Conservation (phyloP, 2,888 invertebrate genomes). For the Melanargia galathea region DNA sequence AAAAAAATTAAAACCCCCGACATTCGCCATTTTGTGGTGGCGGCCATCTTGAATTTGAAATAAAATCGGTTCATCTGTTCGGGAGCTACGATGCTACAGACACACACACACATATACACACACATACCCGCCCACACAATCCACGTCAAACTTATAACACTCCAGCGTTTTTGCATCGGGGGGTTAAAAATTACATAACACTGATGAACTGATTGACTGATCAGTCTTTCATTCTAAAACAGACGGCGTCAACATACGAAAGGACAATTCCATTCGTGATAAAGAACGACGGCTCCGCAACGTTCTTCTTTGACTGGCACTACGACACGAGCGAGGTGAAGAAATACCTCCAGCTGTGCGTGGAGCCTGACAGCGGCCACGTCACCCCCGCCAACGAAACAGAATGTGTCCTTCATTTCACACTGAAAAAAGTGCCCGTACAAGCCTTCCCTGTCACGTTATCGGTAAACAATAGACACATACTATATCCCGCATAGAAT, state of each 20-base stretch:
- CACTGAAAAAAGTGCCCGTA: constrained; percentile 68
- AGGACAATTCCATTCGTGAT: constrained; percentile 66
- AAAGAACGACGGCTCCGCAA: constrained; percentile 72
- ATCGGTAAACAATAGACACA: constrained; percentile 49
- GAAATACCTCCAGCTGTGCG: constrained; percentile 63
- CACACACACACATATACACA: too few species aligned
- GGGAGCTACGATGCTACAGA: too few species aligned
- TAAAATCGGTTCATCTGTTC: too few species aligned
- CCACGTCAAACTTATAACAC: too few species aligned
- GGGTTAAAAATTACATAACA: too few species aligned
- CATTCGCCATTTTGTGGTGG: too few species aligned
- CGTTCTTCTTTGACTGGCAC: constrained; percentile 71
- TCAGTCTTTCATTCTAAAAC: constrained; percentile 33
- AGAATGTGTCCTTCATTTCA: constrained; percentile 64
- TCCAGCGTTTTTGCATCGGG: too few species aligned
- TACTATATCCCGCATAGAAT: too few species aligned
- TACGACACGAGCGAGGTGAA: constrained; percentile 60
- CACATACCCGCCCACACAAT: too few species aligned
- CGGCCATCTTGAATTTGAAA: too few species aligned
- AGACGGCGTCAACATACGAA: constrained; percentile 75
- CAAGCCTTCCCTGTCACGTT: constrained; percentile 65
- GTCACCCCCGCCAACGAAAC: constrained; percentile 60
- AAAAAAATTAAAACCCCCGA: too few species aligned
- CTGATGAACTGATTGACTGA: too few species aligned
- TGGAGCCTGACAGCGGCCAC: constrained; percentile 67